These are phyloP conservation scores for Miichthys miiuy DNA, from an alignment of 2,797 vertebrate species.

Conservation along the genomic window DNA sequence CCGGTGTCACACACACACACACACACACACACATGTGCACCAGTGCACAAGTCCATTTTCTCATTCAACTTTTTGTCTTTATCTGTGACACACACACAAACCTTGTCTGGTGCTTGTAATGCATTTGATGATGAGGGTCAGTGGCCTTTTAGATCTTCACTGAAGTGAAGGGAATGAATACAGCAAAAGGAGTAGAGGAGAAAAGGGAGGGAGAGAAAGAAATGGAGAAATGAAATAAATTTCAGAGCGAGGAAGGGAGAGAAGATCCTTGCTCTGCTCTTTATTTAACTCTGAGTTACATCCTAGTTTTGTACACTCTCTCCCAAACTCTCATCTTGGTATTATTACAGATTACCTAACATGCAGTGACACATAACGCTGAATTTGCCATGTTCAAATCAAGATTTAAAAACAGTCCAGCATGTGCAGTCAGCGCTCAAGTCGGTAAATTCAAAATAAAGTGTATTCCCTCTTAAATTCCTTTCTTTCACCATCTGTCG, in stretches of 20 bases:
- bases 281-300: not conserved
- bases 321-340: not conserved
- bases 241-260: not conserved
- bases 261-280: not conserved
- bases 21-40: not conserved
- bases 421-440: not conserved
- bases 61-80: not conserved
- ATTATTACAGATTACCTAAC: no score
- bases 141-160: constrained; percentile 39
- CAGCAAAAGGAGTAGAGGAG: not conserved
- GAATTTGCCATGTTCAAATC: no score
- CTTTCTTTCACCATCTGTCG: not conserved
- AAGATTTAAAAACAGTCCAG: not conserved
- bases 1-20: not conserved
- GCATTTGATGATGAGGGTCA: constrained; percentile 53
- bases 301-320: not conserved
- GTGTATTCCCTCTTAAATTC: not conserved
- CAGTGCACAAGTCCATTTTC: not conserved
- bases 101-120: constrained; percentile 20
- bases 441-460: not conserved
- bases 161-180: constrained; percentile 31
- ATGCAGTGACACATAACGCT: no score
- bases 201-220: not conserved
- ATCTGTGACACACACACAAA: not conserved
- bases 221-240: not conserved